These are phyloP conservation scores for Nixonia krombeini DNA, from an alignment of 1,140 invertebrate species.

Conservation along the genomic window DNA sequence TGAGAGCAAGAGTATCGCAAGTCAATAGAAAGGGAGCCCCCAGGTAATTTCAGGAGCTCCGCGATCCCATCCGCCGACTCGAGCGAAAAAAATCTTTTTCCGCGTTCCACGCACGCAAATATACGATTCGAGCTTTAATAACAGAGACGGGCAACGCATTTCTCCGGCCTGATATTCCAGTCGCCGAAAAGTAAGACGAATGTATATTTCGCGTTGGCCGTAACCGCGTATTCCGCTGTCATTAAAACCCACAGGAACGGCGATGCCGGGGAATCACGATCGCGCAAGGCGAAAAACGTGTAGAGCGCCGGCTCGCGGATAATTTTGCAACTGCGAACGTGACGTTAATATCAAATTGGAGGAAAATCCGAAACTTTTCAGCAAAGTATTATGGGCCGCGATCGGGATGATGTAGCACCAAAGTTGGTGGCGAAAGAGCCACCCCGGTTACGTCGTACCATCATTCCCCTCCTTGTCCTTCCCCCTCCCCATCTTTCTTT, in stretches of 20 bases:
- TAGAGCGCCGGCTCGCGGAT: too few relatives aligned
- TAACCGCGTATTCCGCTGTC: too few relatives aligned
- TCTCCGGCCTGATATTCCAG: background rate
- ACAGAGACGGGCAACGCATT: background rate
- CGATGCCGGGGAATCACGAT: too few relatives aligned
- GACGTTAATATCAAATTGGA: conserved; percentile 62
- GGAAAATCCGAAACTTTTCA: conserved; percentile 66
- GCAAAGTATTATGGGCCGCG: conserved; percentile 60
- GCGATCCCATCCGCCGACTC: conserved; percentile 65
- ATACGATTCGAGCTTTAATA: conserved; percentile 6
- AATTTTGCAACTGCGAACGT: conserved; percentile 33
- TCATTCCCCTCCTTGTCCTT: conserved; percentile 32
- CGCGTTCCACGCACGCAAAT: conserved; percentile 20
- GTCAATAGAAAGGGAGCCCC: conserved; percentile 38
- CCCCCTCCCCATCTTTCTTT: conserved; percentile 20
- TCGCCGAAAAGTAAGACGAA: too few relatives aligned
- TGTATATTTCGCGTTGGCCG: too few relatives aligned
- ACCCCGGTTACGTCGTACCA: conserved; percentile 22
- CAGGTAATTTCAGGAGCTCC: conserved; percentile 35
- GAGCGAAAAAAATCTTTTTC: conserved; percentile 23
- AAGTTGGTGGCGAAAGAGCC: conserved; percentile 58
- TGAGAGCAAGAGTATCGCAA: conserved; percentile 32
- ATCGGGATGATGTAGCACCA: conserved; percentile 68
- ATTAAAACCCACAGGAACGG: too few relatives aligned
- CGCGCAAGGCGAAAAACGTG: too few relatives aligned